A percentile compares a stretch with the other conserved stretches of the same genome.
Conservation (phyloP, 2,797 vertebrate species). For the Ctenosaura bakeri region DNA sequence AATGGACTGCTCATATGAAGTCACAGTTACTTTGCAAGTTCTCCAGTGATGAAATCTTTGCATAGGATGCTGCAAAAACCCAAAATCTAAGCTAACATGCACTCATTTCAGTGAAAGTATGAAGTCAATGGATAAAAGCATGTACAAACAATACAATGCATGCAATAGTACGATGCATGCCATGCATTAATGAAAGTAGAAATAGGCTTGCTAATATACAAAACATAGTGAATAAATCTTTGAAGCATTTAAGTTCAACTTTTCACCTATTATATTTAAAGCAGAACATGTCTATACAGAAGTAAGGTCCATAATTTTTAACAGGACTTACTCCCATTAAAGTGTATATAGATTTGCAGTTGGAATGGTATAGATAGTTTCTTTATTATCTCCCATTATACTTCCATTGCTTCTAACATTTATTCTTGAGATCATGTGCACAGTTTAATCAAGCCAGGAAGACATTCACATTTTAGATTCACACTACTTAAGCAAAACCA, state of each 20-base stretch:
- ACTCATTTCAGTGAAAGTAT: background rate
- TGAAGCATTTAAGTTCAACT: background rate
- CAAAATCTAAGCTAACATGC: slow-evolving; percentile 49
- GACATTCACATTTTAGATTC: slow-evolving; percentile 40
- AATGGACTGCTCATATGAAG: slow-evolving; percentile 46
- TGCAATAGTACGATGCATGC: background rate
- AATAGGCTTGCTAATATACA: background rate
- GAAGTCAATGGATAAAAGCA: background rate
- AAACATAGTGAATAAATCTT: background rate
- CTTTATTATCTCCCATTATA: slow-evolving; percentile 22
- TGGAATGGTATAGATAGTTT: background rate
- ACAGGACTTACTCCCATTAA: background rate
- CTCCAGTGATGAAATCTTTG: slow-evolving; percentile 74
- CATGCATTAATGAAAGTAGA: slow-evolving; percentile 38
- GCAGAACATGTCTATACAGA: background rate
- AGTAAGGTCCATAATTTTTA: background rate
- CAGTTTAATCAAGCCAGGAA: slow-evolving; percentile 33
- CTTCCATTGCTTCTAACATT: slow-evolving; percentile 15
- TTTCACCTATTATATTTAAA: background rate
- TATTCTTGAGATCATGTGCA: background rate
- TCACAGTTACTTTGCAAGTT: slow-evolving; percentile 76
- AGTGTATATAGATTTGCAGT: background rate
- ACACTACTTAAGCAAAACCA: slow-evolving; percentile 28
- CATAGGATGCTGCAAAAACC: slow-evolving; percentile 68
- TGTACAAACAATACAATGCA: background rate